Conservation (phyloP, 2,888 invertebrate genomes). For the Copidosoma aretas region DNA sequence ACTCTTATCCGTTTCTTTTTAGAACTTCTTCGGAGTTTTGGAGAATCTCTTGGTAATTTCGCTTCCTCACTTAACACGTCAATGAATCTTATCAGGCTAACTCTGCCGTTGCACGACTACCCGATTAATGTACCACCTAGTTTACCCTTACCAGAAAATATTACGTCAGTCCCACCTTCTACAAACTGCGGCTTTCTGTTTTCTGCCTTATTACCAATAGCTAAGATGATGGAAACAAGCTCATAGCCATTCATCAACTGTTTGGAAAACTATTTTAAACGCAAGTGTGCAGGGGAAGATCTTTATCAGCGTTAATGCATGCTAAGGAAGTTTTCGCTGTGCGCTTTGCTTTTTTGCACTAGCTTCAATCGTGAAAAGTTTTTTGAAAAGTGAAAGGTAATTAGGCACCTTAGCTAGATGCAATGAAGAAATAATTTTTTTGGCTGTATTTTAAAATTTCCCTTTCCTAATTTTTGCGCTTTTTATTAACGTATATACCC, state of each 20-base stretch:
- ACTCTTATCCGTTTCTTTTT: background rate
- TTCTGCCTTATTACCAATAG: no score
- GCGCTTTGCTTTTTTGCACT: background rate
- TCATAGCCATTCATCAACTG: slow-evolving; percentile 16
- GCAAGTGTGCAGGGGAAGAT: background rate
- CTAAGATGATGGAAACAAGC: slow-evolving; percentile 29
- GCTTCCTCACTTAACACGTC: slow-evolving; percentile 57
- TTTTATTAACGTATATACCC: no score
- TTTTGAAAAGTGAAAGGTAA: slow-evolving; percentile 11
- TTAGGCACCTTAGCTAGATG: background rate
- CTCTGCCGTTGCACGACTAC: slow-evolving; percentile 58
- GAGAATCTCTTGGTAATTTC: slow-evolving; percentile 59
- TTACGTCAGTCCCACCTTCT: slow-evolving; percentile 75
- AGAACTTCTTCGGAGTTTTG: slow-evolving; percentile 47
- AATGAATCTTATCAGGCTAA: slow-evolving; percentile 58
- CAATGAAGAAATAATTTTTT: background rate
- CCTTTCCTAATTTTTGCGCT: no score
- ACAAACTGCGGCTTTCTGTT: slow-evolving; percentile 53
- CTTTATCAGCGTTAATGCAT: slow-evolving; percentile 29
- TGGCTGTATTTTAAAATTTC: no score
- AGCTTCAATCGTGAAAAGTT: background rate
- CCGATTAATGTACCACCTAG: slow-evolving; percentile 68
- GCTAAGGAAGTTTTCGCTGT: slow-evolving; percentile 15
- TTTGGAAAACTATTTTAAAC: slow-evolving; percentile 18
- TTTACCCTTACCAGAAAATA: slow-evolving; percentile 74